Evolutionary conservation across 1,140 invertebrate genomes (phyloP).

Genomic region (Drosophila melanogaster): Release_6_plus_ISO1_MT NT_037436.4:17922001-17922500

Average conservation of each 20-base stretch:
- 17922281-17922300: constrained; percentile 35
- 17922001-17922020: too few relatives aligned
- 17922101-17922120: too few relatives aligned
- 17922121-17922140: too few relatives aligned
- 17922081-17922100: too few relatives aligned
- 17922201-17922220: background rate
- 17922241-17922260: constrained; percentile 18
- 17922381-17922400: constrained; percentile 42
- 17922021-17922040: too few relatives aligned
- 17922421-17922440: constrained; percentile 77
- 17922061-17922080: too few relatives aligned
- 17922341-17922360: background rate
- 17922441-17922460: constrained; percentile 68
- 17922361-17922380: constrained; percentile 43
- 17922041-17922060: too few relatives aligned
- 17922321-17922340: background rate
- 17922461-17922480: constrained; percentile 35
- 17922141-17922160: too few relatives aligned
- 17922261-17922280: constrained; percentile 28
- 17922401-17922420: constrained; percentile 59
- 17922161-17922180: background rate
- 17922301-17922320: constrained; percentile 43
- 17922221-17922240: constrained; percentile 53
- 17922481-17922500: constrained; percentile 16
- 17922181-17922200: constrained; percentile 5